Conservation (phyloP, 1,140 invertebrate species). For the Lasioglossum albipes region DNA sequence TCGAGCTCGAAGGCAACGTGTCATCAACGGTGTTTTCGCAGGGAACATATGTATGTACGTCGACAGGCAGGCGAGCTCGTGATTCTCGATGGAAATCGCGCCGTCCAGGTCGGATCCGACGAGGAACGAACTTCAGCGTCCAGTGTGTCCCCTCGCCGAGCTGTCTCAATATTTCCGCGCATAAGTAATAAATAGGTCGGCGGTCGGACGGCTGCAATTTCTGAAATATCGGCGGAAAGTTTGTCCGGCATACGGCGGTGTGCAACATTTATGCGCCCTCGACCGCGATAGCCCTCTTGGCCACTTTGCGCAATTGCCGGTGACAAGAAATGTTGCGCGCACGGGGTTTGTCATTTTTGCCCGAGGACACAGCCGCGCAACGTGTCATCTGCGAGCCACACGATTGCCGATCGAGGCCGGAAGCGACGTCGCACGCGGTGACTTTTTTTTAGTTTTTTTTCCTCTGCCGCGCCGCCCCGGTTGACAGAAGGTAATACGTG, state of each 20-base stretch:
- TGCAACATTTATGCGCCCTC: constrained; percentile 13
- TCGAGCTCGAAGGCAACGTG: constrained; percentile 36
- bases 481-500: constrained; percentile 37
- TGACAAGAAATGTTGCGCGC: background rate
- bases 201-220: background rate
- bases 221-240: background rate
- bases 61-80: constrained; percentile 3
- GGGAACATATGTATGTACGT: background rate
- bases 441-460: background rate
- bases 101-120: background rate
- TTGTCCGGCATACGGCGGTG: background rate
- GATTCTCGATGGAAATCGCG: constrained; percentile 14
- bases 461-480: background rate
- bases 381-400: constrained; percentile 29
- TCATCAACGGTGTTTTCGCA: constrained; percentile 34
- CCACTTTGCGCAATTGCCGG: background rate
- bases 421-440: constrained; percentile 24
- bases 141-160: too few species aligned
- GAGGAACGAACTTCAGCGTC: too few species aligned
- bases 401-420: constrained; percentile 32
- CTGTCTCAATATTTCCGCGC: background rate
- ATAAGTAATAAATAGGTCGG: background rate
- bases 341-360: constrained; percentile 11
- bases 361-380: constrained; percentile 33
- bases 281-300: background rate